Base-by-base conservation (phyloP, 2,113 vertebrate species). In the Acrocephalus kingi region DNA sequence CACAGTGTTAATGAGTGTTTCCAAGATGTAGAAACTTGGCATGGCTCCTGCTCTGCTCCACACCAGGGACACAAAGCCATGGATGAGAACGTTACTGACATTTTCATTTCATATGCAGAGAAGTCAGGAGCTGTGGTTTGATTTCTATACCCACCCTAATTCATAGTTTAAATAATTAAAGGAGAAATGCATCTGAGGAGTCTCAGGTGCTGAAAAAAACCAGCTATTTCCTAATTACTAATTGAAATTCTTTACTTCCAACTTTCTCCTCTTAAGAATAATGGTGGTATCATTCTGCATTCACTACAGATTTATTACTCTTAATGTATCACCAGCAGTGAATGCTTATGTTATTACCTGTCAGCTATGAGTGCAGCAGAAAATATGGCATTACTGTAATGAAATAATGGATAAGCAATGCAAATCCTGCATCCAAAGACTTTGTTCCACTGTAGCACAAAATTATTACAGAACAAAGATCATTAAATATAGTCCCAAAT, bases 311-410 rank as follows among this genome's bases (percentile, higher is more conserved):
- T 90, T 78, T 73, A 92, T 86, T 89, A 72, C 39, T 78, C 68
- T 25, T 61, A 77, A 64, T 71, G 68, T 37, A 90, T 75, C 19
- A 77, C 27, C 31, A 72, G 69, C 74, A 87, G 52, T 59, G 81
- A 75, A 61, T 89, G 80, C 69, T 94, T 84, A 74, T 74, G 64
- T 76, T 94, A 67, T 73, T 84, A 74, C 64, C 61, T 82, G 86
- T 39, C 91, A 91, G 48, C 69, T 74, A 11, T 63, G 86, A 93
- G 80, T 84, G 56, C 73, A 20, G 61, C 89, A 95, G 80, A 89
- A 97, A 90, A 89, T 71, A 93, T 5, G 33, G 73, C 91, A 91
- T 91, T 81, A 55, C 87, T 54, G 11, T 66, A 93, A 91, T 71
- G 64, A 89, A 94, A 86, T 87, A 96, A 93, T 58, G 68, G 61